Conservation (phyloP, 2,113 vertebrate genomes). For the Chrysemys picta region DNA sequence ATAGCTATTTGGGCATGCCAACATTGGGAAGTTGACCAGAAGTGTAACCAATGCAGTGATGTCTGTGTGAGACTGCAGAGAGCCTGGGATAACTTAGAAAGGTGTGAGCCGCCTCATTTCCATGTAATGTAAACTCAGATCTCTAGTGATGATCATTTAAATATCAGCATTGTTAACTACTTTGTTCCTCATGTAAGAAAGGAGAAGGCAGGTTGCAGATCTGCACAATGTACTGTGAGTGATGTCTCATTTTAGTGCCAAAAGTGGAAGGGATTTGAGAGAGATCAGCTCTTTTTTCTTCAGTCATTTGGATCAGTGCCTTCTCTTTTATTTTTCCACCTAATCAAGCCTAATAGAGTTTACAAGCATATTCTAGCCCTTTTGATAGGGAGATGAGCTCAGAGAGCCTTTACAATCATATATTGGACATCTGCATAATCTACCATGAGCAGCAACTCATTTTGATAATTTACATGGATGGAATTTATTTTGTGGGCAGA, state of each 20-base stretch:
- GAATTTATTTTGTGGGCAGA: neutral
- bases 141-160: constrained; percentile 11
- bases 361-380: neutral
- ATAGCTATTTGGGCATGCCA: neutral
- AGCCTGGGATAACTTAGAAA: neutral
- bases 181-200: constrained; percentile 2
- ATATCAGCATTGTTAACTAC: neutral
- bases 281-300: constrained; percentile 1
- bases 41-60: fast-evolving
- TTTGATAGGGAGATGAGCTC: neutral
- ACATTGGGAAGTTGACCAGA: neutral
- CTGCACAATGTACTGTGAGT: constrained; percentile 5
- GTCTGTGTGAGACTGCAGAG: neutral
- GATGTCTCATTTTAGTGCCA: neutral
- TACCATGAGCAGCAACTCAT: neutral
- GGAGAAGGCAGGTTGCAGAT: constrained; percentile 17
- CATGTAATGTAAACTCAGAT: neutral
- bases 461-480: neutral
- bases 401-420: neutral
- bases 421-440: fast-evolving
- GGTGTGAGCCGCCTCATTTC: neutral
- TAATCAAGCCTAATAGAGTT: neutral
- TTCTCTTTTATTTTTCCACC: neutral
- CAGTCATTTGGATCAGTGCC: neutral
- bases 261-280: neutral